Base-by-base conservation (phyloP, 2,888 invertebrate genomes). In the Drosophila meridionalis region DNA sequence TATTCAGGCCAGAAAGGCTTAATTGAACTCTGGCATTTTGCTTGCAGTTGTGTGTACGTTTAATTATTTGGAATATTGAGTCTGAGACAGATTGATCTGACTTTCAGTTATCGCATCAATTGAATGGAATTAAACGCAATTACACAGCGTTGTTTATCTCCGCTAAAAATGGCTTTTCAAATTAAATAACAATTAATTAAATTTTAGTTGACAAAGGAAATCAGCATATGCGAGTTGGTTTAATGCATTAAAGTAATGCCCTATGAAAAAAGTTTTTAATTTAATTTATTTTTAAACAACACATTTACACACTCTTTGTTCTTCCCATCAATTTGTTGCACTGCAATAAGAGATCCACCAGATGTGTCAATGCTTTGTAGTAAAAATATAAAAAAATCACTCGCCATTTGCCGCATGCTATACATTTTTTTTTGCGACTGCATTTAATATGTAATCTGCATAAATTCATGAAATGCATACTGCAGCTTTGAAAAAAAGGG, bases 141-240 rank as follows among this genome's bases (percentile, higher is more conserved):
- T 57, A 20, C 20, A 52, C 45, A 66, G 43, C 43, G n/a, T 40
- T 45, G 8, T 8, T 59, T 30, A 28, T 20, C 50, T 20, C 53
- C 9, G 2, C 9, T 8, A n/a, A 34, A 3, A 55, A 30, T 11
- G 63, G 64, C 43, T 56, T 70, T 73, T 73, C 53, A 58, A 62
- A 77, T 75, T 75, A 73, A 75, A 69, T 71, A 71, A 56, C 71
- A 79, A 80, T 79, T 79, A 83, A 81, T 72, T 65, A 66, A 67
- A 75, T 77, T 65, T 48, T 40, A 64, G 62, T 36, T 67, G 58
- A 69, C 65, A 78, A 69, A 67, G 50, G 50, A 43, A 69, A 50
- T 45, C 36, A 43, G 8, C 20, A 60, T 42, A 30, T 36, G 43
- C 8, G 28, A 48, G 57, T 30, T 36, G 38, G 61, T 48, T 48